A percentile compares a stretch with the other conserved stretches of the same genome.
Conservation (phyloP, 2,113 vertebrate genomes). For the Trogon melanurus region DNA sequence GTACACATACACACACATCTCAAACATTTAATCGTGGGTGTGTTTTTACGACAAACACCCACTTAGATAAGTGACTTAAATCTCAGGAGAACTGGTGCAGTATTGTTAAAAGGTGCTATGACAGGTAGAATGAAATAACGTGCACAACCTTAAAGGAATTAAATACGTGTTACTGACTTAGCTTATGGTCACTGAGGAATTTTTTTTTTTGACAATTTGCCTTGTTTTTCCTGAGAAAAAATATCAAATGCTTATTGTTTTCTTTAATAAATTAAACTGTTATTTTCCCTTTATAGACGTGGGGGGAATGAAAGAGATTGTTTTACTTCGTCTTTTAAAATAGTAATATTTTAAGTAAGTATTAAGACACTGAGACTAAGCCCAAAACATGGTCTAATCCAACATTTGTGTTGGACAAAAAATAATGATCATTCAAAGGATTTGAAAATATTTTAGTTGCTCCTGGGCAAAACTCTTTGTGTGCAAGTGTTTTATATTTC, state of each 20-base stretch:
- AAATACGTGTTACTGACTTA: not conserved
- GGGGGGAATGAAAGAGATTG: not conserved
- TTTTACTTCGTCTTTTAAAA: not conserved
- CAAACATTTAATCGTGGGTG: not conserved
- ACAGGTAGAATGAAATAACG: not conserved
- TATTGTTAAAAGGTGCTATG: not conserved
- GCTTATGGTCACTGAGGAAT: not conserved
- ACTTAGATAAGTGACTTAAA: not conserved
- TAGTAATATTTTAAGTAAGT: not conserved
- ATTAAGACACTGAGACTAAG: not conserved
- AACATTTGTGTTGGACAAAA: not conserved
- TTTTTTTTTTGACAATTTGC: not conserved
- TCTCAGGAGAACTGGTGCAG: not conserved
- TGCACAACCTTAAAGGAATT: not conserved
- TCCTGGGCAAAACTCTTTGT: not conserved
- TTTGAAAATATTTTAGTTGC: not conserved
- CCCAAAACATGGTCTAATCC: not conserved
- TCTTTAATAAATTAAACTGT: not conserved
- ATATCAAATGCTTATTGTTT: not conserved
- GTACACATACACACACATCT: not conserved
- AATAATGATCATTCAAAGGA: not conserved
- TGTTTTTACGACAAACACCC: constrained; percentile 20
- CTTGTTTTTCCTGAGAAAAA: not conserved
- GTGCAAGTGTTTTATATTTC: not conserved
- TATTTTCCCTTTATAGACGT: not conserved